A percentile compares a stretch with the other conserved stretches of the same genome.
Evolutionary conservation across 2,113 vertebrate genomes (phyloP).

Genomic region (Gallinago media): DNA sequence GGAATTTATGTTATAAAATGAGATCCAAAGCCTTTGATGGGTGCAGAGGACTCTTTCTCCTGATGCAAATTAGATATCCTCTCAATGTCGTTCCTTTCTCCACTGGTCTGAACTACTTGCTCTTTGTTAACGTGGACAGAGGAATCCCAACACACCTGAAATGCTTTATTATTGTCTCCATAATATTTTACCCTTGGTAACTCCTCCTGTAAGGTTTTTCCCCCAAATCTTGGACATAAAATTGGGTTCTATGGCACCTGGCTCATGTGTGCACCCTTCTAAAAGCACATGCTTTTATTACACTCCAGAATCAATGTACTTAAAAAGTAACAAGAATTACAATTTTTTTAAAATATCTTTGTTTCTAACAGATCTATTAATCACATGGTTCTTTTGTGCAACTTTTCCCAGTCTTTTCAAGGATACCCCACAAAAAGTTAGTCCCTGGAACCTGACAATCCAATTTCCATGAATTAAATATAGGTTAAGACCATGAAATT

Average conservation of each 20-base stretch:
- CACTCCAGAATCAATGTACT: not conserved
- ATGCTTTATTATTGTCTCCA: not conserved
- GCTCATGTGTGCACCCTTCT: not conserved
- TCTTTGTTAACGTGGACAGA: not conserved
- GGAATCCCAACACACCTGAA: not conserved
- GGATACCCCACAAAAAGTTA: not conserved
- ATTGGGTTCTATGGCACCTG: not conserved
- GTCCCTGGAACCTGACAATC: no score
- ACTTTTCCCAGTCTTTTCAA: not conserved
- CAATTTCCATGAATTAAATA: not conserved
- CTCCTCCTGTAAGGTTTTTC: not conserved
- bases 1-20: not conserved
- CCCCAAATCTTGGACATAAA: not conserved
- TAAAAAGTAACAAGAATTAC: not conserved
- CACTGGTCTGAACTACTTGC: not conserved
- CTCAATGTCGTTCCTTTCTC: not conserved
- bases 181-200: not conserved
- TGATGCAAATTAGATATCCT: not conserved
- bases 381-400: not conserved
- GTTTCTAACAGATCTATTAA: not conserved
- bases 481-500: not conserved
- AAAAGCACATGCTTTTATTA: not conserved
- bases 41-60: not conserved
- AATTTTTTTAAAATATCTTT: not conserved
- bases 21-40: not conserved